Percentiles rank a stretch among this genome's conserved stretches.
These are phyloP conservation scores for Gobio occitaniae DNA, from an alignment of 2,797 vertebrate genomes.

Conservation along the genomic window DNA sequence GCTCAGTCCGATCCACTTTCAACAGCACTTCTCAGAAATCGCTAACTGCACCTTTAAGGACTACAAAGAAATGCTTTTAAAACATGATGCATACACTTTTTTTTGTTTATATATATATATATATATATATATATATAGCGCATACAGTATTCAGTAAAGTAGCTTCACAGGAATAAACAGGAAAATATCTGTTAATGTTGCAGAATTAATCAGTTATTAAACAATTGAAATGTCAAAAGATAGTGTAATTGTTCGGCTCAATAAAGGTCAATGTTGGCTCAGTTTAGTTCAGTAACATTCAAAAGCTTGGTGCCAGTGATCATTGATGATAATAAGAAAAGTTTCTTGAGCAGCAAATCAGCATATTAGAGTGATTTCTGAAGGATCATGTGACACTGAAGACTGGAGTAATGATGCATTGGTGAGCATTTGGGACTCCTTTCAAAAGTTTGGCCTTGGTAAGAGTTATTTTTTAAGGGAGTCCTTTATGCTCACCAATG, in stretches of 20 bases:
- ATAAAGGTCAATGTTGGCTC: too few species aligned
- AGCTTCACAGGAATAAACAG: background rate
- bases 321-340: too few species aligned
- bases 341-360: too few species aligned
- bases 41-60: background rate
- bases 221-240: background rate
- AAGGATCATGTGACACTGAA: too few species aligned
- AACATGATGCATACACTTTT: background rate
- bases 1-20: background rate
- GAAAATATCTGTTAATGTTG: background rate
- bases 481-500: too few species aligned
- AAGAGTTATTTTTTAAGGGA: too few species aligned
- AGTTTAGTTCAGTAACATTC: background rate
- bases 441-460: background rate
- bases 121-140: too few species aligned
- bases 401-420: too few species aligned
- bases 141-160: background rate
- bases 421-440: background rate
- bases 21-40: background rate
- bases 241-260: too few species aligned
- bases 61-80: background rate
- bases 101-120: background rate
- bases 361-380: too few species aligned
- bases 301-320: too few species aligned
- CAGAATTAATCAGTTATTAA: background rate